These are phyloP conservation scores for Amphiprion clarkii DNA, from an alignment of 2,797 vertebrate genomes.

Conservation along the genomic window DNA sequence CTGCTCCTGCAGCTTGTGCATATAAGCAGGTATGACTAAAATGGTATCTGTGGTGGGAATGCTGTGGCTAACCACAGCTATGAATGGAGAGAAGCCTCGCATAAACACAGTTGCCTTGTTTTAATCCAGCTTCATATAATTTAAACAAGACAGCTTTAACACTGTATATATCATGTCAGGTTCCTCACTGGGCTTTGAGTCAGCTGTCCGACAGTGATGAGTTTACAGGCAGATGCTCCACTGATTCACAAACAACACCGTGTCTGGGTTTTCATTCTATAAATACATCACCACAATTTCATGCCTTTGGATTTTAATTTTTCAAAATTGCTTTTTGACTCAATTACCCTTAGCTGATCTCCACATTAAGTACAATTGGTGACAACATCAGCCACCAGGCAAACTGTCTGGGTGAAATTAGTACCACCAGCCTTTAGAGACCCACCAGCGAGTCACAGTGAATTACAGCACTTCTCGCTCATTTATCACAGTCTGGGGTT, in stretches of 20 bases:
- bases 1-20: slow-evolving; percentile 56
- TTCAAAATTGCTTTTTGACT: neutral
- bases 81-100: slow-evolving; percentile 63
- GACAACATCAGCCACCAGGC: slow-evolving; percentile 31
- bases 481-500: slow-evolving; percentile 71
- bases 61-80: slow-evolving; percentile 75
- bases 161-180: slow-evolving; percentile 51
- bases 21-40: slow-evolving; percentile 74
- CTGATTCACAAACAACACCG: slow-evolving; percentile 30
- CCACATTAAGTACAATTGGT: neutral
- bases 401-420: slow-evolving; percentile 44
- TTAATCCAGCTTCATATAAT: slow-evolving; percentile 61
- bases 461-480: slow-evolving; percentile 64
- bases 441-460: slow-evolving; percentile 57
- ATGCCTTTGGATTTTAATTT: slow-evolving; percentile 15
- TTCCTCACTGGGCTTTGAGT: slow-evolving; percentile 37
- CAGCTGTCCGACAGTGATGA: slow-evolving; percentile 32
- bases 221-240: slow-evolving; percentile 6
- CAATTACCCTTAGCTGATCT: slow-evolving; percentile 9
- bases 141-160: slow-evolving; percentile 64
- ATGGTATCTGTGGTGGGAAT: slow-evolving; percentile 68
- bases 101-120: slow-evolving; percentile 72
- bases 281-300: slow-evolving; percentile 1
- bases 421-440: slow-evolving; percentile 36
- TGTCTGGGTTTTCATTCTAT: slow-evolving; percentile 17